Percentiles rank a stretch among this genome's conserved stretches.
Evolutionary conservation across 2,113 vertebrate genomes (phyloP).

Genomic region (Eleginops maclovinus): DNA sequence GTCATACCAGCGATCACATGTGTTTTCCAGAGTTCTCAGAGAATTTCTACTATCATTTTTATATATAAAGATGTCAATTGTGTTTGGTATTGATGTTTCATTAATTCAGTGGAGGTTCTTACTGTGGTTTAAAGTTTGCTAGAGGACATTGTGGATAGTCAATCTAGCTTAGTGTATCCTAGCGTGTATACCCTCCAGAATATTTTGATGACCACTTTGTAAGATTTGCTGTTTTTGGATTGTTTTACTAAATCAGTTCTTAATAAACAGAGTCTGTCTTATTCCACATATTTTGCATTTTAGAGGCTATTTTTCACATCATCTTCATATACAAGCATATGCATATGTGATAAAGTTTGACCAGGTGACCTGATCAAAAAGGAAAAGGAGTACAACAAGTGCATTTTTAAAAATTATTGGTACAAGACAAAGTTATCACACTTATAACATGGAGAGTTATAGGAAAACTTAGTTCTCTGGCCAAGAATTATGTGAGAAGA

Average conservation of each 20-base stretch:
- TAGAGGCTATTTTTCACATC: neutral
- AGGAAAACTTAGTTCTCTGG: neutral
- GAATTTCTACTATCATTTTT: conserved; percentile 43
- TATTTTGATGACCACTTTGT: conserved; percentile 59
- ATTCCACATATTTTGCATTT: conserved; percentile 19
- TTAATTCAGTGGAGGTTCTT: conserved; percentile 13
- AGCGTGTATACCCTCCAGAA: conserved; percentile 14
- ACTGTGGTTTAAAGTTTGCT: neutral
- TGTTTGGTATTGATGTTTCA: conserved; percentile 26
- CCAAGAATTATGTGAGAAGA: neutral
- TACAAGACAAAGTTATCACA: neutral
- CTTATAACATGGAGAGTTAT: neutral
- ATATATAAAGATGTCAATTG: conserved; percentile 8
- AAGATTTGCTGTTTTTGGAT: conserved; percentile 34
- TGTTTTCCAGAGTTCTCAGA: conserved; percentile 78
- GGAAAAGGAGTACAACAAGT: neutral
- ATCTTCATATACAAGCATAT: neutral
- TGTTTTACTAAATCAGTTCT: conserved; percentile 35
- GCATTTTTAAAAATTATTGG: too few relatives aligned
- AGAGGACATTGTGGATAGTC: neutral
- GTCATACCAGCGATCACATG: conserved; percentile 81
- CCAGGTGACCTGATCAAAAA: neutral
- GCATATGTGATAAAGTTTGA: neutral
- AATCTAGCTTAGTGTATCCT: neutral
- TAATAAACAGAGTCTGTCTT: conserved; percentile 66